phyloP scores from a whole-genome alignment of 1,140 invertebrate genomes.

The Sitophilus oryzae region DNA sequence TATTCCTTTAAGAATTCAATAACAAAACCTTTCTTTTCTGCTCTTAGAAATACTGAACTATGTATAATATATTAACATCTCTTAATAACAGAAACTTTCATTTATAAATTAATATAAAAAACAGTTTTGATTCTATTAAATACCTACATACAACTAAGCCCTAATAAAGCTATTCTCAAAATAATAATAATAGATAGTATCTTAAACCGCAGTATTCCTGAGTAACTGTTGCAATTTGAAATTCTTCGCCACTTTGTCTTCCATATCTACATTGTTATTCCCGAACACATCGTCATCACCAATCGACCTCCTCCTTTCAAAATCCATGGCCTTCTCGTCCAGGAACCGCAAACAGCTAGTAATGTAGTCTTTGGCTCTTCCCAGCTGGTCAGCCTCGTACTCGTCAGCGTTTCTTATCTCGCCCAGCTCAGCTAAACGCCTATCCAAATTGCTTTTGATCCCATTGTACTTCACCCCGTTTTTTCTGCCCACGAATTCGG shows the following conservation, averaged over 20 bases:
- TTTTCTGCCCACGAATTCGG: conserved; percentile 30
- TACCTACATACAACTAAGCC: not conserved
- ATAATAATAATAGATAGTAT: too few relatives aligned
- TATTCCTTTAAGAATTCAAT: too few relatives aligned
- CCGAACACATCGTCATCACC: conserved; percentile 26
- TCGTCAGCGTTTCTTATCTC: conserved; percentile 19
- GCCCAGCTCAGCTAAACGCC: conserved; percentile 8
- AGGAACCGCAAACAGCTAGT: conserved; percentile 31
- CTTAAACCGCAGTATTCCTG: conserved; percentile 23
- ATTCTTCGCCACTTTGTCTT: conserved; percentile 10
- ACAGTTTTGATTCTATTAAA: too few relatives aligned
- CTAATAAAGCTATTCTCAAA: not conserved
- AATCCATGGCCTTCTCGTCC: conserved; percentile 25
- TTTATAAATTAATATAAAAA: too few relatives aligned
- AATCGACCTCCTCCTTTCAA: conserved; percentile 3
- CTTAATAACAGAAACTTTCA: too few relatives aligned
- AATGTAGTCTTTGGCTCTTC: conserved; percentile 27
- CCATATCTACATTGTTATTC: conserved; percentile 18
- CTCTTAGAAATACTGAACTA: too few relatives aligned
- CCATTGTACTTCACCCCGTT: conserved; percentile 21
- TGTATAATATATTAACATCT: too few relatives aligned
- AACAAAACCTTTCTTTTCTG: too few relatives aligned
- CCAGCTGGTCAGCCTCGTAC: conserved; percentile 20
- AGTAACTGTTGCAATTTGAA: conserved; percentile 18
- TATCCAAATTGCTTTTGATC: conserved; percentile 16